Evolutionary conservation across 92 coral and sea anemone genomes (phyloP).

Genomic region (Epizoanthus fatuus): DNA sequence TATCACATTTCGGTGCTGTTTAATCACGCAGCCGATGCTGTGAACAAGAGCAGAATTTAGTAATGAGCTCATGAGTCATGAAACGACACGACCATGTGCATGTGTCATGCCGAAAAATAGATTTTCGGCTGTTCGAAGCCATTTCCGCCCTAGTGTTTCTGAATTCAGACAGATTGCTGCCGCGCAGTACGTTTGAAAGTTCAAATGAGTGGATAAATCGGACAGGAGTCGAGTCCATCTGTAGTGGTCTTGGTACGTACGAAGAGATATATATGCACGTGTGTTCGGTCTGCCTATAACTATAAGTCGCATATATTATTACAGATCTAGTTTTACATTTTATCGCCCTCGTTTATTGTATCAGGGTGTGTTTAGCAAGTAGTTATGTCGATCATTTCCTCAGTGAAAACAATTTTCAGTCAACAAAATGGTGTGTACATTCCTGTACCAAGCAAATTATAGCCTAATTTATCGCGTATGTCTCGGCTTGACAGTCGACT

Average conservation of each 20-base stretch:
- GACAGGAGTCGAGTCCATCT: neutral
- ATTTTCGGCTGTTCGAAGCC: constrained; percentile 48
- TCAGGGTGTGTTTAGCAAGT: constrained; percentile 15
- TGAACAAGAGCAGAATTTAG: constrained; percentile 26
- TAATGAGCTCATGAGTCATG: constrained; percentile 3
- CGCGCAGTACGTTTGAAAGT: neutral
- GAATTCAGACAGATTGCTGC: neutral
- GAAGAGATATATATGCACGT: neutral
- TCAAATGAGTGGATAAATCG: neutral
- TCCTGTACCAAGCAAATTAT: neutral
- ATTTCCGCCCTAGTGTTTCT: constrained; percentile 5
- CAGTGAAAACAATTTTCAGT: neutral
- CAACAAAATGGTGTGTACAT: neutral
- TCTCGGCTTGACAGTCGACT: too few species aligned
- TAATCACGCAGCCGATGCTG: neutral
- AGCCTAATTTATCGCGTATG: too few species aligned
- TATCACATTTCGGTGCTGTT: neutral
- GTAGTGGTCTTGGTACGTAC: neutral
- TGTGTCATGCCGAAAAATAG: constrained; percentile 74
- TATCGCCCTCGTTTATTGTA: neutral
- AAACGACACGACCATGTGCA: constrained; percentile 26
- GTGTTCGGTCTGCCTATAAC: neutral
- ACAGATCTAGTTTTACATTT: neutral
- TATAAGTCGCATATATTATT: neutral
- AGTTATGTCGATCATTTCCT: neutral